These are phyloP conservation scores for Brachionus plicatilis DNA, from an alignment of 1,140 invertebrate genomes.

Conservation along the genomic window DNA sequence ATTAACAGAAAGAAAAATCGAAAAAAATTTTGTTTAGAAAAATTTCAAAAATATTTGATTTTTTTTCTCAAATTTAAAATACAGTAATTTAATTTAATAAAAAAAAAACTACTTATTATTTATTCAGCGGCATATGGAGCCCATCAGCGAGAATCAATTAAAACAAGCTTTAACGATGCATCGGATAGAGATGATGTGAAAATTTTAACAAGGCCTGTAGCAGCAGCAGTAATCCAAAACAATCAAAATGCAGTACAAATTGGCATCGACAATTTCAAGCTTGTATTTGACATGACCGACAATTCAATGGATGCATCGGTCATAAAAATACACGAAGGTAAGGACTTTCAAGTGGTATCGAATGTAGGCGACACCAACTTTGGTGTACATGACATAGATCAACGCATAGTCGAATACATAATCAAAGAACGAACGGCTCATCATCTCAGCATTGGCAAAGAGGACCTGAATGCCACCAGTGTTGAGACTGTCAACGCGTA, in stretches of 20 bases:
- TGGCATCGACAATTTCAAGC: neutral
- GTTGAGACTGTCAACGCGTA: slow-evolving; percentile 5
- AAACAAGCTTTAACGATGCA: slow-evolving; percentile 16
- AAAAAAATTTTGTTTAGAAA: too few relatives aligned
- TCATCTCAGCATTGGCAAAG: neutral
- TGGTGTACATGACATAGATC: slow-evolving; percentile 28
- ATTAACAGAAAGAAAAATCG: too few relatives aligned
- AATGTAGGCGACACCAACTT: slow-evolving; percentile 34
- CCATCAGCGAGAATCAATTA: slow-evolving; percentile 34
- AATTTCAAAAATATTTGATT: too few relatives aligned
- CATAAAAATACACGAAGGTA: slow-evolving; percentile 9
- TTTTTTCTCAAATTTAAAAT: too few relatives aligned
- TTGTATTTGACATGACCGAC: slow-evolving; percentile 35
- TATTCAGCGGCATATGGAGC: slow-evolving; percentile 23
- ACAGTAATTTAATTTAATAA: too few relatives aligned
- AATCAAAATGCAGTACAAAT: neutral
- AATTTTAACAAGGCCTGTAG: slow-evolving; percentile 31
- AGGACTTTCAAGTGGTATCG: slow-evolving; percentile 34
- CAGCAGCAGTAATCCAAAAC: slow-evolving; percentile 23
- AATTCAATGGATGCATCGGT: slow-evolving; percentile 30
- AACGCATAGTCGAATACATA: slow-evolving; percentile 7
- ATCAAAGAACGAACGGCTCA: neutral
- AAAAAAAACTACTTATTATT: neutral
- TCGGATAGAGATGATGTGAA: slow-evolving; percentile 37
- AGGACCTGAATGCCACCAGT: neutral